These are phyloP conservation scores for Melanotaenia parkinsoni DNA, from an alignment of 2,797 vertebrate genomes.

Conservation along the genomic window DNA sequence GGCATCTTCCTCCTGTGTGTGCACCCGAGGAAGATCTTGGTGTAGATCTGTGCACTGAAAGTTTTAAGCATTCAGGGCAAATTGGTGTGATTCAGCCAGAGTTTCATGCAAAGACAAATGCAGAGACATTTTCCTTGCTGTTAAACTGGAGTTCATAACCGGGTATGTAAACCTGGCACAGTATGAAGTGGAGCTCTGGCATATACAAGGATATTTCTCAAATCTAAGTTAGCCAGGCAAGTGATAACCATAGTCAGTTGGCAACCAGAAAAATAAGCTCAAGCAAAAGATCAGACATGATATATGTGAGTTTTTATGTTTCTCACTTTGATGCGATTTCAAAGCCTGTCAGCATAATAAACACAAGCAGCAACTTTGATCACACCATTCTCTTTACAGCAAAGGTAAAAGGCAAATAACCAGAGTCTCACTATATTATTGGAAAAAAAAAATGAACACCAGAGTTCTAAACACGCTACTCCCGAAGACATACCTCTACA, in stretches of 20 bases:
- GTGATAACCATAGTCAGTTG: constrained; percentile 52
- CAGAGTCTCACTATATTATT: constrained; percentile 16
- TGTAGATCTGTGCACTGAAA: constrained; percentile 15
- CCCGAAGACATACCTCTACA: constrained; percentile 7
- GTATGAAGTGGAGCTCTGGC: constrained; percentile 28
- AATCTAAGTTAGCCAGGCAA: constrained; percentile 38
- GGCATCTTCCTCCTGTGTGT: constrained; percentile 55
- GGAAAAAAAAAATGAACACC: constrained; percentile 20
- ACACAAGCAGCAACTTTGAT: constrained; percentile 21
- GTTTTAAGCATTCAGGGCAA: constrained; percentile 53
- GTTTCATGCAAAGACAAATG: constrained; percentile 22
- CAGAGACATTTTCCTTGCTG: constrained; percentile 37
- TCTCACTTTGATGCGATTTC: constrained; percentile 41
- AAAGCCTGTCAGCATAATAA: constrained; percentile 17
- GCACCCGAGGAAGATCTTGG: constrained; percentile 2
- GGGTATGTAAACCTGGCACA: constrained; percentile 52
- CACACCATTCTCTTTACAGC: constrained; percentile 35
- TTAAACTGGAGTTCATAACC: constrained; percentile 47
- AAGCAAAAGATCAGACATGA: constrained; percentile 28
- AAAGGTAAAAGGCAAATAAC: constrained; percentile 31
- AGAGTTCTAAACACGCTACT: constrained; percentile 21
- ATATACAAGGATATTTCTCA: constrained; percentile 25
- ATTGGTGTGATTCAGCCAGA: constrained; percentile 52
- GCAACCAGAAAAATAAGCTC: constrained; percentile 51
- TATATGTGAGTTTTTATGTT: constrained; percentile 33